Conservation (phyloP, 2,888 invertebrate species). For the Mactromeris polynyma region DNA sequence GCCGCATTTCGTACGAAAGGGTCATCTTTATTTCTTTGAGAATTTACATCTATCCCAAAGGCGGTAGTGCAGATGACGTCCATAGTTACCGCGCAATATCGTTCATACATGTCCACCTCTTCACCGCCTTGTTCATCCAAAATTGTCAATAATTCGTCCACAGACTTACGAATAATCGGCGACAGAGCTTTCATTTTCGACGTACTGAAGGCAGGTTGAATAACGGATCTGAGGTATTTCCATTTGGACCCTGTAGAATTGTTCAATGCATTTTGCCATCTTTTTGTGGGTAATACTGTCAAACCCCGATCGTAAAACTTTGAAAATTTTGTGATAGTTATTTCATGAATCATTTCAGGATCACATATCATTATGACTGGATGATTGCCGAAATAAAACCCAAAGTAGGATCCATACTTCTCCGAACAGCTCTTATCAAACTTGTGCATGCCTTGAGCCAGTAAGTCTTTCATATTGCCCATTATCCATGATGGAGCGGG, state of each 20-base stretch:
- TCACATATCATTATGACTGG: constrained; percentile 67
- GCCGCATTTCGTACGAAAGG: constrained; percentile 65
- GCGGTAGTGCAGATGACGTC: constrained; percentile 69
- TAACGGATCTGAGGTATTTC: constrained; percentile 61
- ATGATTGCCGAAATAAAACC: constrained; percentile 62
- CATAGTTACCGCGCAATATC: constrained; percentile 62
- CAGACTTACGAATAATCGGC: constrained; percentile 36
- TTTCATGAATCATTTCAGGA: constrained; percentile 70
- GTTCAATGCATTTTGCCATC: constrained; percentile 48
- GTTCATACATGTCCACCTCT: constrained; percentile 57
- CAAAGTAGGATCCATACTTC: constrained; percentile 63
- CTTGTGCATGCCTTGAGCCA: constrained; percentile 49
- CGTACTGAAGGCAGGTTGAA: constrained; percentile 63
- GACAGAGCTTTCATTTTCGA: constrained; percentile 62
- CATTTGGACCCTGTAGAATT: constrained; percentile 61
- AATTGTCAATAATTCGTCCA: constrained; percentile 47
- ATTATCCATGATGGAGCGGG: constrained; percentile 49
- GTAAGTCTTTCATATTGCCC: constrained; percentile 52
- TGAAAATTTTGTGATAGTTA: constrained; percentile 68
- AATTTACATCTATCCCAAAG: constrained; percentile 72
- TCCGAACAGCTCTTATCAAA: constrained; percentile 57
- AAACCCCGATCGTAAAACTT: constrained; percentile 68
- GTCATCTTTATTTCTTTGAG: constrained; percentile 68
- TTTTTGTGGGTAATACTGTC: constrained; percentile 7
- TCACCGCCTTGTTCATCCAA: constrained; percentile 26